phyloP scores from a whole-genome alignment of 2,113 vertebrate species.

The Chloropsis cyanopogon region DNA sequence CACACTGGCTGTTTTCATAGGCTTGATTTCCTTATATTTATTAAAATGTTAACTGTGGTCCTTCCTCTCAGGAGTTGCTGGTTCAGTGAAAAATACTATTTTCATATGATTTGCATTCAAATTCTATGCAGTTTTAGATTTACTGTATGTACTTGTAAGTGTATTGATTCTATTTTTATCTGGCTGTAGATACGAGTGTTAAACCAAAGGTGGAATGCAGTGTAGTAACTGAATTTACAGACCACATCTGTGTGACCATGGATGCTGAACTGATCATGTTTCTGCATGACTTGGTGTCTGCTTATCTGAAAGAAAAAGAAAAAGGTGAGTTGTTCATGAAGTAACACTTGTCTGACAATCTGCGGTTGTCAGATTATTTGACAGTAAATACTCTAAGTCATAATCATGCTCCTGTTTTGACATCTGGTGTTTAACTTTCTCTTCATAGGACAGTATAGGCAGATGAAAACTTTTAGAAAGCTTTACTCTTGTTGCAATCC shows the following conservation, averaged over 20 bases:
- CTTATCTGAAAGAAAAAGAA: constrained; percentile 98
- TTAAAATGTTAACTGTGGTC: neutral
- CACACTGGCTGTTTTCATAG: neutral
- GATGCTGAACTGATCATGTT: constrained; percentile 99
- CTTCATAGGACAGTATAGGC: neutral
- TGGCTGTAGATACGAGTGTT: constrained; percentile 80
- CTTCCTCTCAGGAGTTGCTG: neutral
- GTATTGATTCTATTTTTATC: neutral
- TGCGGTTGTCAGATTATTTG: neutral
- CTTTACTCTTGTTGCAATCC: neutral
- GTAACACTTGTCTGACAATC: neutral
- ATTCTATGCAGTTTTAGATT: neutral
- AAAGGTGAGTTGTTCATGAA: constrained; percentile 79
- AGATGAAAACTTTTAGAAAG: neutral
- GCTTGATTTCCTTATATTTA: neutral
- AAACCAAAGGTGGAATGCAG: constrained; percentile 98
- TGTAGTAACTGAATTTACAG: constrained; percentile 97
- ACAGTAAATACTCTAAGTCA: neutral
- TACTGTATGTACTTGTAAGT: neutral
- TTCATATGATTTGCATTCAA: neutral
- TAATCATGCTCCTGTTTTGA: neutral
- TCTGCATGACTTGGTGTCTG: constrained; percentile 95
- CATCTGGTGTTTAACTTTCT: neutral
- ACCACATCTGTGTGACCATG: constrained; percentile 99
- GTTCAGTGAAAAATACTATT: neutral